These are phyloP conservation scores for Oceanodroma leucorhoa DNA, from an alignment of 2,797 vertebrate species.

Conservation along the genomic window DNA sequence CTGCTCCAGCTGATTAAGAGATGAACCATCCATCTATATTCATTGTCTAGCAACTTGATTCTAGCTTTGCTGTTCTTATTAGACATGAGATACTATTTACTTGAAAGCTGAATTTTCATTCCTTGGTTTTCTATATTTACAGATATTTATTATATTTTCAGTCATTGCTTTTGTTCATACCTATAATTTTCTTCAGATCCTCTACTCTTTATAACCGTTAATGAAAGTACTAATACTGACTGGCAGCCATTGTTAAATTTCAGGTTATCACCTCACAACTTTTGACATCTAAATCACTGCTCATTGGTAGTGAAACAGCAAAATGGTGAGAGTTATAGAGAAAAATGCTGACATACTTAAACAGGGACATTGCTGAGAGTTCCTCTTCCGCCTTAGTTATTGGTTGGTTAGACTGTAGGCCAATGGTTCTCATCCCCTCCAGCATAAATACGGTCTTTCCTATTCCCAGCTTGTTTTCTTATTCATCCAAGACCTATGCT, in stretches of 20 bases:
- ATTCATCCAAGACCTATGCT: background rate
- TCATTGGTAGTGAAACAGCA: background rate
- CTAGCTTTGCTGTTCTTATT: background rate
- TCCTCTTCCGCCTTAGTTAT: slow-evolving; percentile 10
- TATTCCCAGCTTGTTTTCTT: background rate
- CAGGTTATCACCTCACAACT: background rate
- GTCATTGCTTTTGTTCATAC: background rate
- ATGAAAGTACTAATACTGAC: background rate
- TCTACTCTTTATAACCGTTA: background rate
- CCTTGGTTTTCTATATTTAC: background rate
- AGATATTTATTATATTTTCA: background rate
- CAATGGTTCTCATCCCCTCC: background rate
- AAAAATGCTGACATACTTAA: slow-evolving; percentile 13
- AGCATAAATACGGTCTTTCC: background rate
- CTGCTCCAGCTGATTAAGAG: background rate
- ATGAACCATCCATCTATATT: background rate
- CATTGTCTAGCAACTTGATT: background rate
- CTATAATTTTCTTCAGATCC: background rate
- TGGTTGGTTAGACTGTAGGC: background rate
- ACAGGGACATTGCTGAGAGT: background rate
- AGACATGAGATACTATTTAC: background rate
- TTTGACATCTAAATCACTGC: background rate
- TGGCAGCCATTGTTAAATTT: background rate
- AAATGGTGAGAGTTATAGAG: background rate
- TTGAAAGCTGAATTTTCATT: background rate